phyloP scores from a whole-genome alignment of 2,113 vertebrate species.

The Clinocottus analis region DNA sequence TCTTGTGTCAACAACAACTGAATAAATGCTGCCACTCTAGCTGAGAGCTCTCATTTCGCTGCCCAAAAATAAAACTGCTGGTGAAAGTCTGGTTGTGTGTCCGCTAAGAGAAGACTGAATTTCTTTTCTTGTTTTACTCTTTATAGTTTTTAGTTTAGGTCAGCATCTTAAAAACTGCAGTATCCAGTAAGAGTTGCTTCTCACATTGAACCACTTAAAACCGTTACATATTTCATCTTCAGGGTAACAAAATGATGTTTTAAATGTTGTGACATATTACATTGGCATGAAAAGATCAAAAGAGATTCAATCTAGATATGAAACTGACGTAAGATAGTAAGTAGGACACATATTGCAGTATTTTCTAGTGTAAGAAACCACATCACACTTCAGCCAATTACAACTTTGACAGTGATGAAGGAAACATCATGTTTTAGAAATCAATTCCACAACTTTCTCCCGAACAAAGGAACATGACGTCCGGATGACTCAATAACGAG shows the following conservation, averaged over 20 bases:
- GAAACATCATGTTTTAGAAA: constrained; percentile 38
- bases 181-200: constrained; percentile 16
- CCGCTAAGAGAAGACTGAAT: constrained; percentile 51
- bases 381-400: neutral
- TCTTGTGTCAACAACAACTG: constrained; percentile 68
- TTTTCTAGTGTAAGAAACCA: constrained; percentile 19
- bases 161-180: constrained; percentile 16
- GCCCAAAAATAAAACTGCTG: constrained; percentile 61
- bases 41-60: constrained; percentile 45
- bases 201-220: constrained; percentile 26
- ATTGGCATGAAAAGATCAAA: neutral
- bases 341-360: neutral
- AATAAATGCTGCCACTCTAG: constrained; percentile 59
- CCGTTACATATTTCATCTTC: neutral
- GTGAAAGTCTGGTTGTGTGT: constrained; percentile 56
- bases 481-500: constrained; percentile 37
- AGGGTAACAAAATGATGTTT: neutral
- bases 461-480: constrained; percentile 45
- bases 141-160: constrained; percentile 24
- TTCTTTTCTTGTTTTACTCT: constrained; percentile 14
- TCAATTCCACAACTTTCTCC: constrained; percentile 40
- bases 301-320: constrained; percentile 7
- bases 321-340: constrained; percentile 14
- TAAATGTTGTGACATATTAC: constrained; percentile 1
- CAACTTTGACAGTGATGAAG: constrained; percentile 33